Base-by-base conservation (phyloP, 1,140 invertebrate species). In the Penaeus chinensis region DNA sequence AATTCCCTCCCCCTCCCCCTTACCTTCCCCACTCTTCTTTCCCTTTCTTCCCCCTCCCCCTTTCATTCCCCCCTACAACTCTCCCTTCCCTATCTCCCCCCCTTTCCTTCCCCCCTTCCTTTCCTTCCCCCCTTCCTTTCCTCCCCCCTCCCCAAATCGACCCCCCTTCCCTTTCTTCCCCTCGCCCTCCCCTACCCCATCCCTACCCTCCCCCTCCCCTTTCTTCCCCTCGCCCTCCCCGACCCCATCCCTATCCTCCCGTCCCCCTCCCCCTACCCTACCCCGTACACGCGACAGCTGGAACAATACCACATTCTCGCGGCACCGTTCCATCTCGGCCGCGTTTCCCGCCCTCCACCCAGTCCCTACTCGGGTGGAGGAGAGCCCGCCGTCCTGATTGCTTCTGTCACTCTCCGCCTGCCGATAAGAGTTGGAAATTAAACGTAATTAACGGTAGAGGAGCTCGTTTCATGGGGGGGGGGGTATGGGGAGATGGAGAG, bases 371-470 rank as follows among this genome's bases (percentile, higher is more conserved):
- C 83, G 22, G 54, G 20, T 42, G 24, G 24, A 24, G 24, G 37
- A 54, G 20, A 27, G 16, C 22, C n/a, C 78, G 24, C 47, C 54
- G 47, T 60, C 11, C 24, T 74, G 83, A 84, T 84, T 84, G 83
- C 54, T 77, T 84, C 83, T 77, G 83, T 77, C 83, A 84, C 83
- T 84, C 83, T 77, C 69, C 18, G 78, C 78, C 37, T 74, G n/a
- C 24, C 61, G 85, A 87, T 87, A 87, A 74, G 62, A 80, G 42
- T 24, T n/a, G 78, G 63, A 87, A 87, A 87, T 87, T 87, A 87
- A 87, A 87, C 66, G 63, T 71, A 82, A 87, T 87, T 87, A 87
- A 87, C 54, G 2, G 54, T 54, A 54, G 54, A 62, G 80, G 22
- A 1, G 62, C 24, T 63, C 24, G 61, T 22, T 54, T 60, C 24